phyloP scores from a whole-genome alignment of 2,113 vertebrate species.

The Gallinago undulata region DNA sequence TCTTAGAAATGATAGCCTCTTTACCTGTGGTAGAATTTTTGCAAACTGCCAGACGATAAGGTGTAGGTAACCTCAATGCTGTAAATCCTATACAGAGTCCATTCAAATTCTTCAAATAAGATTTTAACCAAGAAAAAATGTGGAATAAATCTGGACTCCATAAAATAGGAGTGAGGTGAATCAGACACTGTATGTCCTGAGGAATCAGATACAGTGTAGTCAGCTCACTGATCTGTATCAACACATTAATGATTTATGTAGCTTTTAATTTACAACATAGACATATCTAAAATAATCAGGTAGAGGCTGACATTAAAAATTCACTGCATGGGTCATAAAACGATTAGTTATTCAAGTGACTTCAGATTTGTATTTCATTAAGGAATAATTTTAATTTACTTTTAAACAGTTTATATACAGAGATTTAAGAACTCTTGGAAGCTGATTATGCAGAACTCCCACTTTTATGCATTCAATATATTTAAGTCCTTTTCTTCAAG shows the following conservation, averaged over 20 bases:
- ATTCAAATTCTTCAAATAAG: neutral
- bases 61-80: neutral
- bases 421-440: constrained; percentile 79
- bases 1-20: neutral
- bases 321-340: constrained; percentile 82
- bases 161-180: constrained; percentile 55
- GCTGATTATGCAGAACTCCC: constrained; percentile 70
- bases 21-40: neutral
- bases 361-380: constrained; percentile 83
- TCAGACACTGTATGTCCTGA: constrained; percentile 62
- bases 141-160: constrained; percentile 21
- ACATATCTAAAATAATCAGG: constrained; percentile 84
- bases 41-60: neutral
- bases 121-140: constrained; percentile 9
- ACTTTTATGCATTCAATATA: constrained; percentile 73
- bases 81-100: neutral
- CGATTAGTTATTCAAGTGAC: constrained; percentile 80
- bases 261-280: constrained; percentile 80
- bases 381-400: constrained; percentile 85
- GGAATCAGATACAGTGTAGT: constrained; percentile 70
- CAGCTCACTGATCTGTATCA: constrained; percentile 79
- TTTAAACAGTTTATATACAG: constrained; percentile 80
- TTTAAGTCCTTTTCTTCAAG: constrained; percentile 51
- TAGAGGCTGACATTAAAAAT: constrained; percentile 79
- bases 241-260: constrained; percentile 81